Conservation (phyloP, 2,888 invertebrate species). For the Anthrax anthrax region DNA sequence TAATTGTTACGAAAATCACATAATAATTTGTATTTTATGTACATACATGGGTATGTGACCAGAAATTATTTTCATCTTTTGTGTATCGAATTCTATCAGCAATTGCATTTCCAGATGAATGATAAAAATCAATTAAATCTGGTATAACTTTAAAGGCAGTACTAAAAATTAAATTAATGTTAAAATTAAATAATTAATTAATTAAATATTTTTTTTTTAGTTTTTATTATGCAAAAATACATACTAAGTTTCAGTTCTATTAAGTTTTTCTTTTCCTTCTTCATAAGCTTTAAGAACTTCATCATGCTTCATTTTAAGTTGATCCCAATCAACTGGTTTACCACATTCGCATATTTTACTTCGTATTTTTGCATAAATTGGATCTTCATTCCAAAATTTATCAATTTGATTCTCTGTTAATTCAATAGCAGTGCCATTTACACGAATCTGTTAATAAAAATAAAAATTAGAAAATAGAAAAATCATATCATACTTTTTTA, state of each 20-base stretch:
- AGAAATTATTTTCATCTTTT: conserved; percentile 12
- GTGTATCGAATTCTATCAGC: conserved; percentile 29
- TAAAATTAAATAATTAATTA: not conserved
- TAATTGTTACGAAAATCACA: too few species aligned
- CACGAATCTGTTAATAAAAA: conserved; percentile 6
- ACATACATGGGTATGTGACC: conserved; percentile 24
- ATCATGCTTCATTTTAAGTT: conserved; percentile 19
- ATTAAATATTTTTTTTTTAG: not conserved
- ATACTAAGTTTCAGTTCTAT: conserved; percentile 23
- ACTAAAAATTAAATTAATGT: conserved; percentile 13
- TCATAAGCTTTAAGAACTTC: conserved; percentile 15
- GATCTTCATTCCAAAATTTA: conserved; percentile 22
- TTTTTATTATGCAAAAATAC: conserved; percentile 7
- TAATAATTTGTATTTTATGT: too few species aligned
- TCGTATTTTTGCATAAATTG: conserved; percentile 21
- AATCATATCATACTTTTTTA: too few species aligned
- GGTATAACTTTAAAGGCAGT: conserved; percentile 27
- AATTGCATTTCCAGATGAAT: conserved; percentile 17
- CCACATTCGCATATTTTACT: conserved; percentile 25
- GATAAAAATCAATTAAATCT: conserved; percentile 27
- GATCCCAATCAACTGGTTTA: conserved; percentile 17
- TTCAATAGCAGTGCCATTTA: conserved; percentile 24
- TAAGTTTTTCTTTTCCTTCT: conserved; percentile 13
- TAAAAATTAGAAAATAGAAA: too few species aligned
- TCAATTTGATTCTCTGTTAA: conserved; percentile 16